Evolutionary conservation across 2,888 invertebrate species (phyloP), one percentile per base, ranked within the genome.

Genomic region (Vannuccia rotundouncinata): DNA sequence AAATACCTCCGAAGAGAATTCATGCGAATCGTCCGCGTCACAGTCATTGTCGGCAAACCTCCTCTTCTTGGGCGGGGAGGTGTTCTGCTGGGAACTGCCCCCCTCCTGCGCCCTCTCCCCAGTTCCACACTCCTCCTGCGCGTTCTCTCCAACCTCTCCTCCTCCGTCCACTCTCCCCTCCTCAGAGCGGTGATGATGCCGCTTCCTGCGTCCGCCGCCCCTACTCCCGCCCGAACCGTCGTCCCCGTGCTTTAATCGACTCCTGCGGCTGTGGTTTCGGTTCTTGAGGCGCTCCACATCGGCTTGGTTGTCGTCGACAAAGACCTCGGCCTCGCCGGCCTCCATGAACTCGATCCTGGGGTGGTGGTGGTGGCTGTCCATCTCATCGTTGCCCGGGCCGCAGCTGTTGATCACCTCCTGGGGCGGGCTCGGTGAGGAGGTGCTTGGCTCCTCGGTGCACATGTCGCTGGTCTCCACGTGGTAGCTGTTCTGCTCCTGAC

Each of bases 231-330:
- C 5, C 17, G 17, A 45, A 45, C 45, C 17, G 45, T 5, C 45
- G 17, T 5, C 10, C 45, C 5, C 5, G 45, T 13, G 17, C 45
- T 17, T 17, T 45, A 17, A 45, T 45, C 17, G 45, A 17, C 45
- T 13, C 45, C 45, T 17, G 2, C 66, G 66, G 25, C 25, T n/a
- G 2, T 22, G 10, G 22, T 22, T 5, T 22, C 66, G 66, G 66
- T 66, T 66, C 22, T 66, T 66, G 2, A 66, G 66, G 2, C 66
- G 66, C 66, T 66, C 66, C 22, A 66, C 66, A 66, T 66, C 66
- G 10, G 66, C 66, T 22, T 66, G 66, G 25, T 66, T 66, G 66
- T 66, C 66, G 25, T 66, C 66, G 66, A 66, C 66, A 22, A 66
- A 66, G 22, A 66, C 25, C 22, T 66, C 66, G 22, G 66, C 66